Evolutionary conservation across 2,113 vertebrate species (phyloP).

Genomic region (Melozone crissalis): DNA sequence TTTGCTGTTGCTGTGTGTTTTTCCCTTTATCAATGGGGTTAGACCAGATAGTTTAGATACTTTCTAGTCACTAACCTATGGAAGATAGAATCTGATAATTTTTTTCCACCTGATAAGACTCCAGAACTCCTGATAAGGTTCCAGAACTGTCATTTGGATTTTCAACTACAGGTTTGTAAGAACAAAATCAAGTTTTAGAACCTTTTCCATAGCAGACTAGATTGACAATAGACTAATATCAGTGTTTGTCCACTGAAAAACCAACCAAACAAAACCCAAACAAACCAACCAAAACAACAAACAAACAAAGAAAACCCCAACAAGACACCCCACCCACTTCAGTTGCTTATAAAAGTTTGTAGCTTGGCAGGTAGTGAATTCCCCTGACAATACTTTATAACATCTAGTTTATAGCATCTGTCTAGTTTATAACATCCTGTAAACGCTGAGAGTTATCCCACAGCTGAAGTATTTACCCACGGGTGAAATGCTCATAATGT

Average conservation of each 20-base stretch:
- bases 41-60: not conserved
- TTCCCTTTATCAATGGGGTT: not conserved
- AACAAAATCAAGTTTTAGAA: not conserved
- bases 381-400: not conserved
- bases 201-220: not conserved
- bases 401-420: not conserved
- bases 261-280: not conserved
- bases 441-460: not conserved
- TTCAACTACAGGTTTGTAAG: not conserved
- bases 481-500: not conserved
- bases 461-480: not conserved
- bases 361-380: not conserved
- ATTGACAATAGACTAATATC: not conserved
- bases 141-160: not conserved
- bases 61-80: not conserved
- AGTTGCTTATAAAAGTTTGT: not conserved
- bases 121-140: no score
- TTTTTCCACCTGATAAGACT: not conserved
- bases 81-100: not conserved
- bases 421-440: not conserved
- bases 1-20: not conserved
- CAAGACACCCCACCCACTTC: not conserved
- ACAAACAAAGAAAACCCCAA: fast-evolving
- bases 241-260: not conserved
- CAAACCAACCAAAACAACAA: not conserved